phyloP scores from a whole-genome alignment of 1,140 invertebrate species.

The Caenorhabditis briggsae region DNA sequence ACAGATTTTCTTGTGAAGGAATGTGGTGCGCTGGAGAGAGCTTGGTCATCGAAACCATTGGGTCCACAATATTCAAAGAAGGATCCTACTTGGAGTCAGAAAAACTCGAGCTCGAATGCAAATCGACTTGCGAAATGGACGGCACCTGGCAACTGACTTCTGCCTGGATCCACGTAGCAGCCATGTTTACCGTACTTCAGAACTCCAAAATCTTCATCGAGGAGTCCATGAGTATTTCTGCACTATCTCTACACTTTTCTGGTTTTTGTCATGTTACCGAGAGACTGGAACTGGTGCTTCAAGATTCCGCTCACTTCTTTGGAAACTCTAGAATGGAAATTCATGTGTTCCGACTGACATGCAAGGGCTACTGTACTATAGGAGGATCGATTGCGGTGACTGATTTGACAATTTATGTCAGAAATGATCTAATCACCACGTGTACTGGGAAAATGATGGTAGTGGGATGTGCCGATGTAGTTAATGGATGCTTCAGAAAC shows the following conservation, averaged over 20 bases:
- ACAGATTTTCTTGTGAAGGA: conserved; percentile 33
- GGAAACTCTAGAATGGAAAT: conserved; percentile 39
- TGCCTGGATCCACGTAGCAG: conserved; percentile 15
- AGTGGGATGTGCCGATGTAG: conserved; percentile 6
- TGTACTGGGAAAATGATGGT: conserved; percentile 54
- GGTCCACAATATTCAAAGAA: neutral
- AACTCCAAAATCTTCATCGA: conserved; percentile 50
- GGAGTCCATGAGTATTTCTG: conserved; percentile 23
- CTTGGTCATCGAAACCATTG: conserved; percentile 15
- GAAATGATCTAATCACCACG: conserved; percentile 56
- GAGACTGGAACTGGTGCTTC: conserved; percentile 12
- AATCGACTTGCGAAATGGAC: neutral
- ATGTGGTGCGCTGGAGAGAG: conserved; percentile 56
- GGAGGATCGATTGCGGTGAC: conserved; percentile 55
- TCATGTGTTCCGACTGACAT: conserved; percentile 48
- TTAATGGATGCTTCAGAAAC: conserved; percentile 52
- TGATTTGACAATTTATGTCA: neutral
- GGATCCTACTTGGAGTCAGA: conserved; percentile 50
- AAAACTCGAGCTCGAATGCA: conserved; percentile 38
- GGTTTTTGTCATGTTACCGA: conserved; percentile 56
- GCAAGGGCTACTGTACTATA: conserved; percentile 40
- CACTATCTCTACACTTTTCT: neutral
- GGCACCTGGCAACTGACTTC: conserved; percentile 55
- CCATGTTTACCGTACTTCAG: neutral
- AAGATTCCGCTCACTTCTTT: conserved; percentile 55